Base-by-base conservation (phyloP, 1,140 invertebrate species). In the Brachionus asplanchnoidis region DNA sequence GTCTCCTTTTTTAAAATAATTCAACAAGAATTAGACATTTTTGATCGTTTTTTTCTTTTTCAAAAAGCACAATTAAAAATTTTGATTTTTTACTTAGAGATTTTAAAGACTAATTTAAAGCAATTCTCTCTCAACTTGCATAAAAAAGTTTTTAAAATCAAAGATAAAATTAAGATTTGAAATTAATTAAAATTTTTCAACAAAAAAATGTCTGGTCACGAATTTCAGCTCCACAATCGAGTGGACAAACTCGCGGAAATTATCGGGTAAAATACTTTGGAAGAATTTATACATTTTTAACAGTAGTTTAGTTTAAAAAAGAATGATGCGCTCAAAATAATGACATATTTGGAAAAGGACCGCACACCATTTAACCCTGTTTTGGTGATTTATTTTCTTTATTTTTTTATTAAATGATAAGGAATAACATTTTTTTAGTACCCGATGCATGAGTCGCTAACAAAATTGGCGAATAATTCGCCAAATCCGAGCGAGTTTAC, bases 1-100 rank as follows among this genome's bases (percentile, higher is more conserved):
- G 7, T 82, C 50, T 20, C 32, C 20, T 82, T 82, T 82, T 82
- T 82, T 82, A 68, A 82, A 82, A 65, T 82, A 82, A 68, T 82
- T 82, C 14, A 82, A 44, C 26, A 82, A 17, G 79, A 66, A 40
- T 82, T 82, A 11, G 79, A 68, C 79, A 82, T 82, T 36, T 56
- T 75, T 75, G 6, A 20, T 42, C 46, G 11, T 17, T 68, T 68
- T 68, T 32, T 68, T 68, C 11, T n/a, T n/a, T 12, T 68, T 68
- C 3, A 68, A 68, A 68, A 68, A 68, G 26, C n/a, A 20, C 8
- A 5, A 9, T 11, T 60, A 0, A 2, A 17, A 20, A 9, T 70
- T 70, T 70, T 0, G 14, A 32, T 70, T 70, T 70, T 26, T n/a
- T 14, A 17, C 36, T 70, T 1, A 40, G 40, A 75, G 70, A 75